Base-by-base conservation (phyloP, 2,888 invertebrate genomes). In the Sepioteuthis lessoniana region DNA sequence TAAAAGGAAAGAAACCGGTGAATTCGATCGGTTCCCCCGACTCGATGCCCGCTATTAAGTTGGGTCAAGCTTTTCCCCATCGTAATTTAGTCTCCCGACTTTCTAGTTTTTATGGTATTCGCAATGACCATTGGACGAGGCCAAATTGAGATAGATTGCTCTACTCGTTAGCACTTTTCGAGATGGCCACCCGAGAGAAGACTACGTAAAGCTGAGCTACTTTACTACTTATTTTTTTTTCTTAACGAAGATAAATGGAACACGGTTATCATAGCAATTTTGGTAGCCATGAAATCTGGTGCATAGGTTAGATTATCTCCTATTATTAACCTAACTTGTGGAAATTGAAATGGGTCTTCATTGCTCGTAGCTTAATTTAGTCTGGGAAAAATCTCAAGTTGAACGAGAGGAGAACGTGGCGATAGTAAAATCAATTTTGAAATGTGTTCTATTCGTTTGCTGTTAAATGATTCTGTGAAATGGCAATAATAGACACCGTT, bases 81-180 rank as follows among this genome's bases (percentile, higher is more conserved):
- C 16, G 16, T 35, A 76, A 76, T 76, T 76, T 76, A n/a, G 76
- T 76, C n/a, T 76, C n/a, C n/a, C 13, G 10, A n/a, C 13, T n/a
- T 60, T 76, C 25, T 25, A 16, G 13, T 2, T 76, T 76, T 76
- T 76, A 76, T 76, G n/a, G 76, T n/a, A 76, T 76, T n/a, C 19
- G n/a, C 76, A 76, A 76, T 76, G 76, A 35, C 76, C 76, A 76
- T n/a, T 76, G 76, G 76, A 76, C 76, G n/a, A n/a, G 13, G n/a
- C 76, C n/a, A 76, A 76, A 76, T 76, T 76, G 76, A 76, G 76
- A 76, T 76, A 76, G 76, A 76, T 76, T 76, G 76, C 76, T 76
- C 76, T n/a, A n/a, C 76, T 76, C 76, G n/a, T 76, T 76, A 76
- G 76, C n/a, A 76, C 16, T 35, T 76, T 76, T n/a, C 16, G 19